Base-by-base conservation (phyloP, 2,888 invertebrate genomes). In the Argyra leucocephala region DNA sequence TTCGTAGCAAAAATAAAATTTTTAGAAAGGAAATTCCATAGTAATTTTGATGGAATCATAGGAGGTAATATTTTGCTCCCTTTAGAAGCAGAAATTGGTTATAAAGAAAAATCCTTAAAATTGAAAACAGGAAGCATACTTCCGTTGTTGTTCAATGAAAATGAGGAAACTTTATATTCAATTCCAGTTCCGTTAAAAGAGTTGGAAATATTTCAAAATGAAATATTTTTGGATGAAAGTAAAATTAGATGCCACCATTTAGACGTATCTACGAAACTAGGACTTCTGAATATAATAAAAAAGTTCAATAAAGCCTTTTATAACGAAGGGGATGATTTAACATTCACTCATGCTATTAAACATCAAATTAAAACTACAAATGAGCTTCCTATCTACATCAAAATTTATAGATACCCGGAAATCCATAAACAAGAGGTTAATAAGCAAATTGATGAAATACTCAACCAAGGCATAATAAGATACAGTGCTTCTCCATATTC, bases 401-500 rank as follows among this genome's bases (percentile, higher is more conserved):
- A 21, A 58, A 21, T 21, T 6, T 58, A 58, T 10, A 7, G 62
- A 6, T 66, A 68, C n/a, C 66, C 66, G 5, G 24, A 66, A 62
- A 37, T 63, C 1, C 66, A 66, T 61, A 60, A 60, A 21, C 18
- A 21, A 58, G 64, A 62, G n/a, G 62, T 64, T 9, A 22, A 60
- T 24, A 48, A 37, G 9, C 64, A 66, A 62, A 64, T 64, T 10
- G 7, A 62, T 7, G 64, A 70, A 60, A 69, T 72, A 67, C 59
- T 72, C 62, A 61, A 69, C 7, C 64, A 57, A 66, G 65, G 10
- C n/a, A 71, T 72, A 18, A 71, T 72, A 21, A 64, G 69, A 22
- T 58, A 36, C 15, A 62, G 62, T 62, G 26, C 59, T 18, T 66
- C 64, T 23, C 66, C 62, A 15, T 66, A 36, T n/a, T 66, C 61